Base-by-base conservation (phyloP, 2,888 invertebrate genomes). In the Unio delphinus region DNA sequence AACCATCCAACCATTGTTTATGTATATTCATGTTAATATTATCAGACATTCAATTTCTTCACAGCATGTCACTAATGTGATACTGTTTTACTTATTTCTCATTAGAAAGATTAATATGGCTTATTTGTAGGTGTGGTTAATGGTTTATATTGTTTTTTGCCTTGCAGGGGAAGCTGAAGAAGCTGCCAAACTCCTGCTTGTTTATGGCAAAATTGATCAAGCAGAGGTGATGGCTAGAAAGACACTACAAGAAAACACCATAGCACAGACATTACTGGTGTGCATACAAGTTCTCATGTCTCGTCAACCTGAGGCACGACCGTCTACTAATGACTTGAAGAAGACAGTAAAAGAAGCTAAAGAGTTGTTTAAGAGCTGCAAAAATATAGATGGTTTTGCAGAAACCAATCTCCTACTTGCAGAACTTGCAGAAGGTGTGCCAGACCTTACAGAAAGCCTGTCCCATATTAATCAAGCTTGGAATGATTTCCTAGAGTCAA, bases 201-300 rank as follows among this genome's bases (percentile, higher is more conserved):
- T 72, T 28, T 64, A 75, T 69, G 85, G 85, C 0, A 64, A 70
- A 55, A 63, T 67, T 23, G 69, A 78, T 20, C 70, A 80, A 61
- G 83, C 84, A 2, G 56, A 78, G 2, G 7, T 61, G 23, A 72
- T 72, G 61, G 83, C 83, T 5, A 72, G 75, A 62, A 69, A 69
- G 45, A 74, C 76, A 8, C 61, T 62, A 8, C 72, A 80, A 30
- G 78, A 78, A 45, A 67, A 65, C 8, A 57, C 78, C 7, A 74
- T 81, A n/a, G 84, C 80, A 0, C 64, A 77, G 18, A 79, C 78
- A 61, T 75, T 80, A 28, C 68, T 80, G 11, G 67, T 76, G 0
- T 61, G 75, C 23, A 74, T 80, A 28, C 70, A 82, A 30, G 65
- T 81, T 69, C 30, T 80, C 65, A 70, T 82, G 74, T 62, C 65